Base-by-base conservation (phyloP, 1,140 invertebrate genomes). In the Caenorhabditis inopinata region DNA sequence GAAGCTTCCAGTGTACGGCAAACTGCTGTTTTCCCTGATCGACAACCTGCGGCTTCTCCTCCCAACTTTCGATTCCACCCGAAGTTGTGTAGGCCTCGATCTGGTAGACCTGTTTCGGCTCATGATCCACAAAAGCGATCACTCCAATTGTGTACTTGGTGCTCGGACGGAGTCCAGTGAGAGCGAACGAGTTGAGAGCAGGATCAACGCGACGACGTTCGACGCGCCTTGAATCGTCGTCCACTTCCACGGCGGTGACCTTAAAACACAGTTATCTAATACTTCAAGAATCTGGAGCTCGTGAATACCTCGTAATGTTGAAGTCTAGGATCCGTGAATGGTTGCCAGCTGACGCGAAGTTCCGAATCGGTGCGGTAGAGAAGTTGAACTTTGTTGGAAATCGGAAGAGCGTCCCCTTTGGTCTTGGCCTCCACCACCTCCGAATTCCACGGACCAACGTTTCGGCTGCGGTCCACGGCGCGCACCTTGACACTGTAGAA, bases 111-210 rank as follows among this genome's bases (percentile, higher is more conserved):
- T 75, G 78, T 27, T 78, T 58, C 25, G 87, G 87, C 51, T 89
- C 87, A 76, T 89, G 87, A 76, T 88, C 87, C 51, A 88, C 87
- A 74, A 88, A 87, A 32, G 87, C 87, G 16, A 89, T 73, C 14
- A 88, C 88, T 35, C 87, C 78, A 58, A 79, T 79, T 23, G 81
- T 80, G 79, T 89, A 88, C 21, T 87, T 84, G 11, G 82, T 80
- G 68, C 78, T 78, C 11, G 87, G 86, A 11, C 77, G 77, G 27
- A 88, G 75, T 21, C 85, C 85, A 48, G 81, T 80, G 68, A 88
- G 89, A 27, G 77, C 74, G 45, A 81, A 81, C 45, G 74, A 84
- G 49, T 80, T 77, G 42, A 81, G 73, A n/a, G 48, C 46, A 16
- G 87, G 83, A 27, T 79, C 45, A 9, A 88, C 75, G 29, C 87